Percentiles rank a stretch among this genome's conserved stretches.
Evolutionary conservation across 2,113 vertebrate genomes (phyloP).

Genomic region (Toxostoma redivivum): DNA sequence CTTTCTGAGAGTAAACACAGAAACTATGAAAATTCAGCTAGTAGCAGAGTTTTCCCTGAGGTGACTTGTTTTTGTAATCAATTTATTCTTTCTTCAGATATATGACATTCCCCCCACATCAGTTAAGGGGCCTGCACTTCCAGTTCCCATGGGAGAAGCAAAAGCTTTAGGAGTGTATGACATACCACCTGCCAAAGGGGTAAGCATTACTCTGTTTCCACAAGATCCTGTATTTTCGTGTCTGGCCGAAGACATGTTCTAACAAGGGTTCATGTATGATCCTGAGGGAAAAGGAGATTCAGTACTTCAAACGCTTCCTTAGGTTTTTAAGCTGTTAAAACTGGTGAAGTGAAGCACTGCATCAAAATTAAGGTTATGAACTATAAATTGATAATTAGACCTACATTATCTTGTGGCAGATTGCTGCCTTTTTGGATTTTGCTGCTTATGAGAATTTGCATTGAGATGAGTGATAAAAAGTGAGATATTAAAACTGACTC

Average conservation of each 20-base stretch:
- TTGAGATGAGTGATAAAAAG: neutral
- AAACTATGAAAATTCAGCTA: neutral
- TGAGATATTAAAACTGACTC: neutral
- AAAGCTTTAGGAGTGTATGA: slow-evolving; percentile 87
- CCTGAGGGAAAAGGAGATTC: neutral
- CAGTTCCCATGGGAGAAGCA: slow-evolving; percentile 62
- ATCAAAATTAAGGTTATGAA: neutral
- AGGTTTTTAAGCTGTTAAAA: neutral
- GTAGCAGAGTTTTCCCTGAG: neutral
- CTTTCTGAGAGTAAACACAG: neutral
- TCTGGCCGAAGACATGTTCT: neutral
- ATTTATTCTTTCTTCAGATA: slow-evolving; percentile 74
- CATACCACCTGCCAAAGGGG: slow-evolving; percentile 81
- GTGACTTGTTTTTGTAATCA: neutral
- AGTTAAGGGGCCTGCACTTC: slow-evolving; percentile 62
- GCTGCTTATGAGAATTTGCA: neutral
- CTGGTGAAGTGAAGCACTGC: neutral
- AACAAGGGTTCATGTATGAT: neutral
- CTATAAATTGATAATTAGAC: neutral
- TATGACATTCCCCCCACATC: slow-evolving; percentile 88
- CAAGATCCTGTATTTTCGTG: neutral
- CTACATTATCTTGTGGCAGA: neutral
- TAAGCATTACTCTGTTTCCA: slow-evolving; percentile 47
- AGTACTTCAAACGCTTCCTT: neutral
- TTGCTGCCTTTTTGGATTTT: neutral